A percentile compares a stretch with the other conserved stretches of the same genome.
phyloP scores from a whole-genome alignment of 2,888 invertebrate species.

The Cantharis rustica region DNA sequence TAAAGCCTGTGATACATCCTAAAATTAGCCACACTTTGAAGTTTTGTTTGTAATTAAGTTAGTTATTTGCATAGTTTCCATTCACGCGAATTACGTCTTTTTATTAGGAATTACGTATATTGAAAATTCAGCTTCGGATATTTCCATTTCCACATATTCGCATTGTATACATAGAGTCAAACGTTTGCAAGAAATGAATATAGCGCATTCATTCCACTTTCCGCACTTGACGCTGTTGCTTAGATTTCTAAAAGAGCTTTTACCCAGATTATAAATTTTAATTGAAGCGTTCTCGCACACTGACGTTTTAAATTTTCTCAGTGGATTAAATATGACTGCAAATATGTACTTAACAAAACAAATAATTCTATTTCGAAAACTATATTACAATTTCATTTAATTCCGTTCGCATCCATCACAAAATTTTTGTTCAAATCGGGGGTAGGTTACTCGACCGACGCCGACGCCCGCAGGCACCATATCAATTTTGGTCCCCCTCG shows the following conservation, averaged over 20 bases:
- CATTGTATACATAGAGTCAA: neutral
- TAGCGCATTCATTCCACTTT: slow-evolving; percentile 8
- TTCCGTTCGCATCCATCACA: neutral
- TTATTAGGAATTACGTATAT: neutral
- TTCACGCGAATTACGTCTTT: neutral
- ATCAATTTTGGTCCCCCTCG: neutral
- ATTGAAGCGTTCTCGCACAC: slow-evolving; percentile 17
- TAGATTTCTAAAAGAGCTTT: slow-evolving; percentile 26
- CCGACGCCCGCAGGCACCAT: neutral
- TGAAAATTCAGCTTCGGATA: slow-evolving; percentile 1
- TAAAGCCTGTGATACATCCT: slow-evolving; percentile 4
- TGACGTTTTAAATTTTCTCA: neutral
- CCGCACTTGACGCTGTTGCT: slow-evolving; percentile 20
- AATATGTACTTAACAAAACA: neutral
- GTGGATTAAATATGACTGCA: neutral
- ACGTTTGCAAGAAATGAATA: slow-evolving; percentile 14
- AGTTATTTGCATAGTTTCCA: neutral
- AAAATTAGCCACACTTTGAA: slow-evolving; percentile 23
- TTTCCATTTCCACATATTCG: slow-evolving; percentile 2
- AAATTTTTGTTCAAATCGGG: neutral
- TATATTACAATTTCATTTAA: neutral
- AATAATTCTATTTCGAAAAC: neutral
- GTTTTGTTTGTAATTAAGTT: slow-evolving; percentile 15
- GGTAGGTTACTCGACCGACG: neutral
- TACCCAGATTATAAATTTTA: slow-evolving; percentile 28